A percentile compares a stretch with the other conserved stretches of the same genome.
Evolutionary conservation across 2,113 vertebrate species (phyloP).

Genomic region (Pachycephala philippinensis): DNA sequence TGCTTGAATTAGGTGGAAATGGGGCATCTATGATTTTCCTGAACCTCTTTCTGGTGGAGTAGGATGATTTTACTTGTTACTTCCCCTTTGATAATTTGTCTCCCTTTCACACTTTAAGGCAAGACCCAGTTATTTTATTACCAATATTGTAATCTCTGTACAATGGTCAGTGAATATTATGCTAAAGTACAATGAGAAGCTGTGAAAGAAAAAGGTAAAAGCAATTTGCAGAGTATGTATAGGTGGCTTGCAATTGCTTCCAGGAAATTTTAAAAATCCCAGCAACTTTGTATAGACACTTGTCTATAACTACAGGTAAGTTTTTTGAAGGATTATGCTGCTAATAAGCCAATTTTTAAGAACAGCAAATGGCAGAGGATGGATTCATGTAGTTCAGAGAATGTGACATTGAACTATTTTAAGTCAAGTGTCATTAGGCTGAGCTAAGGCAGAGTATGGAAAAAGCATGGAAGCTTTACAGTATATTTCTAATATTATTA

Average conservation of each 20-base stretch:
- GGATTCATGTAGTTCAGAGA: background rate
- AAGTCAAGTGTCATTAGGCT: background rate
- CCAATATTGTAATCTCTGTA: background rate
- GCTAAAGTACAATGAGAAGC: background rate
- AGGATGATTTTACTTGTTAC: background rate
- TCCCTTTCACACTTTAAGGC: background rate
- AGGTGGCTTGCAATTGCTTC: background rate
- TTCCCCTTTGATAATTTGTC: background rate
- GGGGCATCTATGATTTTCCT: background rate
- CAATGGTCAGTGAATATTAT: background rate
- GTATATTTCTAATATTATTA: background rate
- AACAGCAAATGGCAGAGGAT: background rate
- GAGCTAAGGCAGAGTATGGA: background rate
- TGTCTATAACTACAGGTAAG: background rate
- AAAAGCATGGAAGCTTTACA: background rate
- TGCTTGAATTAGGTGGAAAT: background rate
- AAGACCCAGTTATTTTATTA: background rate
- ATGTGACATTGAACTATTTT: background rate
- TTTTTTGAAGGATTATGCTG: background rate
- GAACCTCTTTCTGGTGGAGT: background rate
- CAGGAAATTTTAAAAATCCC: background rate
- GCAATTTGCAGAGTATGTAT: background rate
- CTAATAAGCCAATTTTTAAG: background rate
- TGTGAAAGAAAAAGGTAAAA: background rate
- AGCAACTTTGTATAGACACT: background rate